A percentile compares a stretch with the other conserved stretches of the same genome.
These are phyloP conservation scores for Thunnus thynnus DNA, from an alignment of 2,113 vertebrate genomes.

Conservation along the genomic window DNA sequence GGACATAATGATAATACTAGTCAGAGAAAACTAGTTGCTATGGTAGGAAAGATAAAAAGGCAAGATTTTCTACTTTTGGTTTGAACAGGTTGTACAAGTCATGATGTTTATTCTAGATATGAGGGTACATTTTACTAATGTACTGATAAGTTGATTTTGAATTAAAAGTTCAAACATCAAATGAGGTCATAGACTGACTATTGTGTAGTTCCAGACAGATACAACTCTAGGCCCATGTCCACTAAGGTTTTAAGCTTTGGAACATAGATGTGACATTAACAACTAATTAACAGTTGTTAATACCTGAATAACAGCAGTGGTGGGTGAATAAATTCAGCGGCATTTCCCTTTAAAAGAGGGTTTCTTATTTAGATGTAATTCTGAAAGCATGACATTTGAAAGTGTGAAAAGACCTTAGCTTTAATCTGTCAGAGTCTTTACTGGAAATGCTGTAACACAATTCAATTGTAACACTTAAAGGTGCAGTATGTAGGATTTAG, in stretches of 20 bases:
- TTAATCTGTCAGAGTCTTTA: too few species aligned
- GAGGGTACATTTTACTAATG: not conserved
- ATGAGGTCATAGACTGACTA: not conserved
- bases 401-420: too few species aligned
- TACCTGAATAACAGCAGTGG: not conserved
- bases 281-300: not conserved
- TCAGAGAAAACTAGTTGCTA: conserved; percentile 35
- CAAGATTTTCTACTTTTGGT: not conserved
- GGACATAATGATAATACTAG: not conserved
- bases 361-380: too few species aligned
- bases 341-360: too few species aligned
- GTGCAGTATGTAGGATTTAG: too few species aligned
- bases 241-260: not conserved
- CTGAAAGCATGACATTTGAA: too few species aligned
- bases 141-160: conserved; percentile 5
- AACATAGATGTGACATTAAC: not conserved
- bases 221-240: not conserved
- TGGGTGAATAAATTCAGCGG: too few species aligned
- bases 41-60: conserved; percentile 39
- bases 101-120: conserved; percentile 1
- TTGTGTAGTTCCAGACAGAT: not conserved
- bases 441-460: too few species aligned
- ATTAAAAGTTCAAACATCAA: not conserved
- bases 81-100: conserved; percentile 18
- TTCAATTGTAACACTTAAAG: too few species aligned